These are phyloP conservation scores for Acleris laterana DNA, from an alignment of 2,888 invertebrate genomes.

Conservation along the genomic window DNA sequence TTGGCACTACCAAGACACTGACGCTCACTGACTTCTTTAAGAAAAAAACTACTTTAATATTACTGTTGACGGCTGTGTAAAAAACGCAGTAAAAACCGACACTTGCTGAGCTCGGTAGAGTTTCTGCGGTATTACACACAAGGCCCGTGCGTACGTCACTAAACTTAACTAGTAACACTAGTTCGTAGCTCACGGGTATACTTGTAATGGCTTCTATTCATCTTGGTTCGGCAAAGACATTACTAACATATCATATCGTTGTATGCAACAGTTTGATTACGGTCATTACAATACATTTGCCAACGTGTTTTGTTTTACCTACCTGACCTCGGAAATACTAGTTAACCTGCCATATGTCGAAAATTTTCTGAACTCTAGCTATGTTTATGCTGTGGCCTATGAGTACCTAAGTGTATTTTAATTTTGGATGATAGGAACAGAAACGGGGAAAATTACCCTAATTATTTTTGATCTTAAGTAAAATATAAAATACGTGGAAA, in stretches of 20 bases:
- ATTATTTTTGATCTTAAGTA: too few species aligned
- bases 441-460: too few species aligned
- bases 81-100: conserved; percentile 26
- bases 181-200: conserved; percentile 6
- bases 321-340: too few species aligned
- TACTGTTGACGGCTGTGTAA: conserved; percentile 14
- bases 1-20: conserved; percentile 3
- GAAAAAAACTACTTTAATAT: conserved; percentile 33
- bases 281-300: too few species aligned
- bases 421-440: too few species aligned
- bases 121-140: conserved; percentile 1
- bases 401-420: too few species aligned
- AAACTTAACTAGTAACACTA: conserved; percentile 16
- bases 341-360: too few species aligned
- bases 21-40: conserved; percentile 19
- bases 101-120: background rate
- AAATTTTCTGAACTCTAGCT: too few species aligned
- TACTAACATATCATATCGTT: background rate
- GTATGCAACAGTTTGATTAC: too few species aligned
- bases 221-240: background rate
- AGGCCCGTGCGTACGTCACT: conserved; percentile 23
- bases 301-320: too few species aligned
- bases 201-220: background rate
- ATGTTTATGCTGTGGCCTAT: too few species aligned
- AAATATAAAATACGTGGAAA: too few species aligned